A percentile compares a stretch with the other conserved stretches of the same genome.
phyloP scores from a whole-genome alignment of 2,797 vertebrate genomes.

The Bucorvus abyssinicus region DNA sequence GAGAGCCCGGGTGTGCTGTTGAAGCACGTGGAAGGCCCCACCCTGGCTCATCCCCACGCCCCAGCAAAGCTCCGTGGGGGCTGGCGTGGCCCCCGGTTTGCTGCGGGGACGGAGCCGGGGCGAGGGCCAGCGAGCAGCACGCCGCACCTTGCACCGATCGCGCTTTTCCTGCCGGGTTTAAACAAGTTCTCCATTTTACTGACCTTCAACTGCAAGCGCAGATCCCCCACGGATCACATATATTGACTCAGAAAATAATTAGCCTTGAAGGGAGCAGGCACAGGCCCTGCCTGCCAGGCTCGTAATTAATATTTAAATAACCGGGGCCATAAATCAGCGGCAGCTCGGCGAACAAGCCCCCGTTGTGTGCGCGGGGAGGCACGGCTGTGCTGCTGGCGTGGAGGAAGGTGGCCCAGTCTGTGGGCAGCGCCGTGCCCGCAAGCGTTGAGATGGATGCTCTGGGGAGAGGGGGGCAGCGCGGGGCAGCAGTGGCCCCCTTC shows the following conservation, averaged over 20 bases:
- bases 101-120: fast-evolving
- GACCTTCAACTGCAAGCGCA: neutral
- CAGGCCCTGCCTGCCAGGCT: neutral
- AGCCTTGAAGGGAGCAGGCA: slow-evolving; percentile 18
- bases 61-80: neutral
- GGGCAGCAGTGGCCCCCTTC: neutral
- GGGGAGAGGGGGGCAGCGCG: neutral
- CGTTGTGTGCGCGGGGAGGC: neutral
- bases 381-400: neutral
- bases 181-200: neutral
- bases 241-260: slow-evolving; percentile 58
- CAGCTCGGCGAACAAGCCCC: neutral
- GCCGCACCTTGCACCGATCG: neutral
- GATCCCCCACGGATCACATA: neutral
- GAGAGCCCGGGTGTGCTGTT: neutral
- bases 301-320: neutral
- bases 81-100: fast-evolving
- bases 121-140: neutral
- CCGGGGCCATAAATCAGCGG: slow-evolving; percentile 27
- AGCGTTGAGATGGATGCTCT: neutral
- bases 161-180: neutral
- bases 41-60: neutral
- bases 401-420: neutral
- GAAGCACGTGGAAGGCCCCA: neutral
- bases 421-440: neutral